A percentile compares a stretch with the other conserved stretches of the same genome.
Conservation (phyloP, 2,888 invertebrate genomes). For the Scaptomyza tumidula region DNA sequence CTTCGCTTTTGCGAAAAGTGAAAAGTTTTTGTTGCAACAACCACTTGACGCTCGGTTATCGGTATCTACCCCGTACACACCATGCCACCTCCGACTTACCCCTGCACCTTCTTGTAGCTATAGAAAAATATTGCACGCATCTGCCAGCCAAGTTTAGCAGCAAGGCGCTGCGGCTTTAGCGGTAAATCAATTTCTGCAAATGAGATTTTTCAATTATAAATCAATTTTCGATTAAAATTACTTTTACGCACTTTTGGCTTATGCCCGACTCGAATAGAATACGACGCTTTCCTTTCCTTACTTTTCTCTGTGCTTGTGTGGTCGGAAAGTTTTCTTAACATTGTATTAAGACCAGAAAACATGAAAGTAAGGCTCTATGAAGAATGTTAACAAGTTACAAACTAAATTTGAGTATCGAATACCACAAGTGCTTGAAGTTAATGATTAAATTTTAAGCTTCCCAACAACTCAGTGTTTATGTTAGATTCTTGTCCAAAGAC, state of each 20-base stretch:
- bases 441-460: background rate
- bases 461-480: too few species aligned
- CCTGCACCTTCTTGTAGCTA: constrained; percentile 11
- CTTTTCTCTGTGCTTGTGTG: constrained; percentile 11
- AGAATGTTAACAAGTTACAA: constrained; percentile 24
- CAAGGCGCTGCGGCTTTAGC: constrained; percentile 73
- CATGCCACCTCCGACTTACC: background rate
- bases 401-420: background rate
- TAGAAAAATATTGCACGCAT: constrained; percentile 75
- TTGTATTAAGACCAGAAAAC: constrained; percentile 4
- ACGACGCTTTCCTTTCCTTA: constrained; percentile 5
- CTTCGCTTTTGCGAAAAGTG: constrained; percentile 60
- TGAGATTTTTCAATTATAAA: constrained; percentile 85
- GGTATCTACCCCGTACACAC: constrained; percentile 42
- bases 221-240: constrained; percentile 85
- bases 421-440: constrained; percentile 8
- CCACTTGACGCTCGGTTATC: constrained; percentile 74
- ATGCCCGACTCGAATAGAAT: constrained; percentile 20
- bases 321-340: constrained; percentile 36
- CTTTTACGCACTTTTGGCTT: constrained; percentile 81
- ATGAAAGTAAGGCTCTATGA: constrained; percentile 14
- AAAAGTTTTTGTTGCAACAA: constrained; percentile 73
- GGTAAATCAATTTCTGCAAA: constrained; percentile 83
- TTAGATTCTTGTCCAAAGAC: too few species aligned
- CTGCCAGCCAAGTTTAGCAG: constrained; percentile 48